Percentiles rank a stretch among this genome's conserved stretches.
Conservation (phyloP, 2,888 invertebrate genomes). For the Ormia ochracea region DNA sequence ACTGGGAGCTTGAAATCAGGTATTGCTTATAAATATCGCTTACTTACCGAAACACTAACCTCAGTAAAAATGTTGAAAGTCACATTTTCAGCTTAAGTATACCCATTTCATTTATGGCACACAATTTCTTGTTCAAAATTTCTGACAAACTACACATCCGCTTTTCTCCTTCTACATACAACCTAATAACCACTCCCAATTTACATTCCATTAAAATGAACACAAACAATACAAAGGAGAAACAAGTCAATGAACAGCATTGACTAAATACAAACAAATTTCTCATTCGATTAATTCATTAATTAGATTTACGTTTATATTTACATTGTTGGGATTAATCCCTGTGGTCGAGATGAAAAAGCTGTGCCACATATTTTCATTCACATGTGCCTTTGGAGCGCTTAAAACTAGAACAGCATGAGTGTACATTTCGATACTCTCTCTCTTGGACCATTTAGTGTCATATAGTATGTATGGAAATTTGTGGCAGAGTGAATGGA, state of each 20-base stretch:
- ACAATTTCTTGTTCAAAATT: neutral
- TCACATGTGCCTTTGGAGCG: constrained; percentile 23
- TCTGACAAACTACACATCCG: neutral
- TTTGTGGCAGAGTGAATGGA: neutral
- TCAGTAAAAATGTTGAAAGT: no score
- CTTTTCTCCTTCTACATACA: no score
- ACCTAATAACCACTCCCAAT: neutral
- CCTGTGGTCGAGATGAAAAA: constrained; percentile 21
- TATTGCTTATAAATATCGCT: no score
- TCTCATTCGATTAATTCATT: constrained; percentile 49
- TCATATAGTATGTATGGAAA: neutral
- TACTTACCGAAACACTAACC: no score
- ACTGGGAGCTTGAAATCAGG: no score
- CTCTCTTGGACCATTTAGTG: neutral
- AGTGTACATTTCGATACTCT: neutral
- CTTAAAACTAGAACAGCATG: constrained; percentile 1
- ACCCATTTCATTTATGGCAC: neutral
- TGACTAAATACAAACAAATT: constrained; percentile 16
- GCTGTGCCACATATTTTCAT: neutral
- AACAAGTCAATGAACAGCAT: constrained; percentile 2
- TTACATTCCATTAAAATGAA: neutral
- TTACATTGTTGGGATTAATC: constrained; percentile 40
- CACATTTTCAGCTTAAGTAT: neutral
- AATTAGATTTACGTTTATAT: constrained; percentile 40
- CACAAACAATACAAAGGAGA: constrained; percentile 13